Percentiles rank a stretch among this genome's conserved stretches.
Conservation (phyloP, 2,888 invertebrate species). For the Xylocampa areola region DNA sequence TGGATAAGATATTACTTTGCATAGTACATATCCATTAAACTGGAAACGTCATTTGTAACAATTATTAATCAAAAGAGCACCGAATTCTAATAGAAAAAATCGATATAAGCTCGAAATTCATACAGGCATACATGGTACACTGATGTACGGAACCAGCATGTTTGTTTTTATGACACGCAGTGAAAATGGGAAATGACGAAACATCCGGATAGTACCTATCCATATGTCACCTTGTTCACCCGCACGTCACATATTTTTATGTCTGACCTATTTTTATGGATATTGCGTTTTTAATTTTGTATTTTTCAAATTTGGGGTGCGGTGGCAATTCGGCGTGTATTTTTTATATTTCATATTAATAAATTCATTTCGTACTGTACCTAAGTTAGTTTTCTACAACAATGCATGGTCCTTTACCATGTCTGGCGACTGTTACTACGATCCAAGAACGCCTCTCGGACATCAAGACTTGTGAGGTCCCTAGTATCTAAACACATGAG, state of each 20-base stretch:
- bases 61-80: no score
- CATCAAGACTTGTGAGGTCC: no score
- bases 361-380: no score
- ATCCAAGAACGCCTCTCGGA: no score
- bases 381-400: no score
- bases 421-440: no score
- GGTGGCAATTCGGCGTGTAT: no score
- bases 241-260: conserved; percentile 46
- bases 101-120: neutral
- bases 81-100: neutral
- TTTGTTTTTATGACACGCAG: conserved; percentile 31
- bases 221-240: conserved; percentile 39
- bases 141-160: conserved; percentile 5
- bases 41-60: no score
- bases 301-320: conserved; percentile 8
- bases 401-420: no score
- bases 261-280: conserved; percentile 47
- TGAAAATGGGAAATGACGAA: conserved; percentile 34
- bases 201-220: conserved; percentile 19
- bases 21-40: no score
- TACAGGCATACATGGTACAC: neutral
- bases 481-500: neutral
- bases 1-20: no score
- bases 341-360: no score
- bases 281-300: conserved; percentile 38